Conservation (phyloP, 2,113 vertebrate genomes). For the Miniopterus natalensis region DNA sequence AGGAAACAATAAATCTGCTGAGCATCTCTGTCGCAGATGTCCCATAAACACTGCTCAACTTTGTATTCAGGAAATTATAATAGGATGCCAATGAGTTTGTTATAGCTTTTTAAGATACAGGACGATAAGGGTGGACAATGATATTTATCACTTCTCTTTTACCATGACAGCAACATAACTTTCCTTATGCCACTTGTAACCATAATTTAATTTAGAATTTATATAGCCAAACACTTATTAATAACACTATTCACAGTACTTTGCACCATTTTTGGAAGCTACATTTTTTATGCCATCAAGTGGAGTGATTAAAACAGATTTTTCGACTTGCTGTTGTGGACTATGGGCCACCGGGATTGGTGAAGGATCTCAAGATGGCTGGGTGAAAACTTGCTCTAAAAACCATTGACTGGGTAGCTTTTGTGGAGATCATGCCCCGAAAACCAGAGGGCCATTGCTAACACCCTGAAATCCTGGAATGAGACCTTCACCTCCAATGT, state of each 20-base stretch:
- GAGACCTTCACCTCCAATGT: no score
- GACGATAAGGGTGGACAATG: background rate
- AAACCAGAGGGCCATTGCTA: no score
- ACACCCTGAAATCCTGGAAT: no score
- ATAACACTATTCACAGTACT: background rate
- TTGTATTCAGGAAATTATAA: constrained; percentile 47
- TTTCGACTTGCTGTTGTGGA: no score
- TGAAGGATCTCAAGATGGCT: no score
- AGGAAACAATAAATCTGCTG: constrained; percentile 73
- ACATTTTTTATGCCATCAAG: background rate
- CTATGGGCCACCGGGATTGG: no score
- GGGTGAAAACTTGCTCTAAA: no score
- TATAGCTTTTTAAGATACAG: background rate
- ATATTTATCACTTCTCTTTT: background rate
- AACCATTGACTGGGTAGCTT: no score
- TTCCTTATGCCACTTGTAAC: background rate
- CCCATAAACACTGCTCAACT: background rate
- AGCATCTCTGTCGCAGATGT: constrained; percentile 59
- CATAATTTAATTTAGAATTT: background rate
- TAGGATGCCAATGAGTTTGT: constrained; percentile 69
- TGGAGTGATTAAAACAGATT: background rate
- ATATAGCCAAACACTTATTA: background rate
- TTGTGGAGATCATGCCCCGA: no score
- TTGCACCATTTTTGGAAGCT: background rate
- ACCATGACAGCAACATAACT: background rate